phyloP scores from a whole-genome alignment of 2,888 invertebrate species.

The Lordiphosa fenestrarum region DNA sequence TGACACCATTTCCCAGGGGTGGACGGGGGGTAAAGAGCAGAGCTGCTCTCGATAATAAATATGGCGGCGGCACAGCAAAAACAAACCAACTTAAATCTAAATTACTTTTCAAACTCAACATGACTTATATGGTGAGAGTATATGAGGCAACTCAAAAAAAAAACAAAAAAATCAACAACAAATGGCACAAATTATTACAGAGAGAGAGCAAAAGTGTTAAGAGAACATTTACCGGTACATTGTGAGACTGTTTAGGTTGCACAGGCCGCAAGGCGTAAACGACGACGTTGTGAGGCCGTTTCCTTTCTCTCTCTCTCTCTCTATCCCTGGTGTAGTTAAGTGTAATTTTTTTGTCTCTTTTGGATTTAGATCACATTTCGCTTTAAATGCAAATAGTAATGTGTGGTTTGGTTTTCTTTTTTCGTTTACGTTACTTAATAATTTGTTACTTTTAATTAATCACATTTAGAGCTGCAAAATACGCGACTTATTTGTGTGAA shows the following conservation, averaged over 20 bases:
- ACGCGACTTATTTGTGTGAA: too few species aligned
- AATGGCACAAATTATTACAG: constrained; percentile 9
- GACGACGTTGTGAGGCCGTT: constrained; percentile 64
- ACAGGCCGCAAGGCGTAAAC: constrained; percentile 72
- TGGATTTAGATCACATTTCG: too few species aligned
- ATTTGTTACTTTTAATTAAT: too few species aligned
- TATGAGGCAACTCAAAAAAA: constrained; percentile 14
- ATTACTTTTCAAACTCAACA: neutral
- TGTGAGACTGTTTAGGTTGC: constrained; percentile 70
- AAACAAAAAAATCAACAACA: constrained; percentile 14
- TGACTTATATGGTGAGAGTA: constrained; percentile 11
- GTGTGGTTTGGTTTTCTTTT: too few species aligned
- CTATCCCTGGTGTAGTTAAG: neutral
- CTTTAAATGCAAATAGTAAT: too few species aligned
- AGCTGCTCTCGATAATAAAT: too few species aligned
- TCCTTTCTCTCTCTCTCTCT: constrained; percentile 11
- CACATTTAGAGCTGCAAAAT: too few species aligned
- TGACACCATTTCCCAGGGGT: constrained; percentile 48
- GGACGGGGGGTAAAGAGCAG: neutral
- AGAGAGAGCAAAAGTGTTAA: constrained; percentile 15
- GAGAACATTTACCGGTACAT: constrained; percentile 69
- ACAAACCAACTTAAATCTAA: too few species aligned
- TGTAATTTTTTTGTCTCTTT: too few species aligned
- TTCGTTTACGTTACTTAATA: too few species aligned
- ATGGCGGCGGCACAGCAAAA: too few species aligned